Evolutionary conservation across 2,797 vertebrate genomes (phyloP).

Genomic region (Ctenochaetus hawaiiensis): DNA sequence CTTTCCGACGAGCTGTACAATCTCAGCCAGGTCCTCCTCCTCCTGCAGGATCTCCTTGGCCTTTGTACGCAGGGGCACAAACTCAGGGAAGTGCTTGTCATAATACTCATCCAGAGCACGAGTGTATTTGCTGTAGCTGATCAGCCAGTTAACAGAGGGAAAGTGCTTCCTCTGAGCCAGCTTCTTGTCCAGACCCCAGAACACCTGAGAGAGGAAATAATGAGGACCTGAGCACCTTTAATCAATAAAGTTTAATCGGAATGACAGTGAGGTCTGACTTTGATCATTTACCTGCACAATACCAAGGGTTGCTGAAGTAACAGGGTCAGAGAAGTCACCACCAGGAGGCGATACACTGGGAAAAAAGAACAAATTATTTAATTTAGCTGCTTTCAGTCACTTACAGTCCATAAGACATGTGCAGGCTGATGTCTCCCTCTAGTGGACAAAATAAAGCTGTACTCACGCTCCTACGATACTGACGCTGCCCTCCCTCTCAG

Average conservation of each 20-base stretch:
- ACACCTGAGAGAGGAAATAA: slow-evolving; percentile 83
- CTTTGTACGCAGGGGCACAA: slow-evolving; percentile 96
- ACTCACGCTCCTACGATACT: slow-evolving; percentile 99
- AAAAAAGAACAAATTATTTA: slow-evolving; percentile 21
- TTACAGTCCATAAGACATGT: background rate
- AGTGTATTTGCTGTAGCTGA: slow-evolving; percentile 99
- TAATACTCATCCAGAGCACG: slow-evolving; percentile 96
- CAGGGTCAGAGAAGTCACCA: slow-evolving; percentile 98
- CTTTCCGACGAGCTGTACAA: slow-evolving; percentile 98
- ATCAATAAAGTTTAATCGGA: background rate
- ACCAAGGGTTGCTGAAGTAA: slow-evolving; percentile 97
- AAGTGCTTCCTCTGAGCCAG: slow-evolving; percentile 98
- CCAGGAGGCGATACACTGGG: slow-evolving; percentile 96
- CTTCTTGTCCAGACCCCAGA: slow-evolving; percentile 99
- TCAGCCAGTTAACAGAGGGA: slow-evolving; percentile 98
- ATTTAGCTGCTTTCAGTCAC: background rate
- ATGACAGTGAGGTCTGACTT: background rate
- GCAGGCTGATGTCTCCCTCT: slow-evolving; percentile 54
- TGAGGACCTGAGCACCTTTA: background rate
- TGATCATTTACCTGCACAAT: slow-evolving; percentile 92
- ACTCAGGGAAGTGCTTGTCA: slow-evolving; percentile 96
- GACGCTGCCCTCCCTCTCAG: slow-evolving; percentile 96
- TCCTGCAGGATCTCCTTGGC: slow-evolving; percentile 98
- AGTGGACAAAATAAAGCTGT: slow-evolving; percentile 44
- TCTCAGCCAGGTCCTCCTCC: slow-evolving; percentile 97